Evolutionary conservation across 2,113 vertebrate genomes (phyloP).

Genomic region (Takifugu bimaculatus): DNA sequence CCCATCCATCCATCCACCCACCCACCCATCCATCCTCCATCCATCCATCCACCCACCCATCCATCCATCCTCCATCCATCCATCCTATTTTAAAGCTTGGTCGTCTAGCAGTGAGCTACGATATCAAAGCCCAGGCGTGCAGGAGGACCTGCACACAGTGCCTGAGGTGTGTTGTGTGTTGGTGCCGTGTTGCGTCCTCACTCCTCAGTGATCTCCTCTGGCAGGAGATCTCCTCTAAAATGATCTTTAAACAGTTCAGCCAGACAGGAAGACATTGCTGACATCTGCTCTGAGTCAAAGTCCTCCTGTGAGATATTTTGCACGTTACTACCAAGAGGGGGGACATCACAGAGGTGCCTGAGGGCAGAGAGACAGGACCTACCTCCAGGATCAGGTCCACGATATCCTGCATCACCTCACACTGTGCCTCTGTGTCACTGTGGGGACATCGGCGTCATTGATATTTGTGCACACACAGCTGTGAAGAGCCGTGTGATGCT

Average conservation of each 20-base stretch:
- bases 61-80: too few species aligned
- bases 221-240: conserved; percentile 92
- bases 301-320: conserved; percentile 80
- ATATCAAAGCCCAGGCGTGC: too few species aligned
- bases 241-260: conserved; percentile 93
- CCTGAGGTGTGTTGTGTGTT: background rate
- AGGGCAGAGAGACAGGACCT: conserved; percentile 21
- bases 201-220: conserved; percentile 94
- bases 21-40: too few species aligned
- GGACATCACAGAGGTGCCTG: too few species aligned
- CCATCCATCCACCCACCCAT: too few species aligned
- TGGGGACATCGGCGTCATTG: background rate
- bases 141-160: background rate
- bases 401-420: conserved; percentile 97
- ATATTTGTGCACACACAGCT: background rate
- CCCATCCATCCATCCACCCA: too few species aligned
- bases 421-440: conserved; percentile 91
- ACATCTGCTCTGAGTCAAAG: conserved; percentile 93
- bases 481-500: background rate
- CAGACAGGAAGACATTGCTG: conserved; percentile 87
- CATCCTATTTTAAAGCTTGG: too few species aligned
- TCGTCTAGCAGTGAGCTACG: too few species aligned
- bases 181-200: conserved; percentile 31
- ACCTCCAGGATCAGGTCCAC: conserved; percentile 97
- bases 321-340: background rate